phyloP scores from a whole-genome alignment of 1,140 invertebrate genomes.

The Arctopsyche grandis region DNA sequence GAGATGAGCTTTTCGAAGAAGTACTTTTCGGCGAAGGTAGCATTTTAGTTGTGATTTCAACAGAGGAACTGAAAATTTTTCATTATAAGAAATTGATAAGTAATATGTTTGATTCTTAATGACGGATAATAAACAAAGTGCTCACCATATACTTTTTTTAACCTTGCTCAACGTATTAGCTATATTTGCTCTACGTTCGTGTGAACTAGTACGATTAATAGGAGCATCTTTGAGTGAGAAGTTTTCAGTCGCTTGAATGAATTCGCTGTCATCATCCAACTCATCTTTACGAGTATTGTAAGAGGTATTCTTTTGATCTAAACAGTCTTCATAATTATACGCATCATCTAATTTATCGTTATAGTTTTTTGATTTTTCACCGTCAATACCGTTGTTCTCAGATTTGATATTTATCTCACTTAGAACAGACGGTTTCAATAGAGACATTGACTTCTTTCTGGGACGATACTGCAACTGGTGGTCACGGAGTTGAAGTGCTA shows the following conservation, averaged over 20 bases:
- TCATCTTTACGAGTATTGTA: slow-evolving; percentile 39
- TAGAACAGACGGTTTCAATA: slow-evolving; percentile 64
- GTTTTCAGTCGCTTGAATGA: slow-evolving; percentile 52
- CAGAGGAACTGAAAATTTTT: slow-evolving; percentile 13
- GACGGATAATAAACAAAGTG: too few species aligned
- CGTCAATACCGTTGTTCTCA: slow-evolving; percentile 59
- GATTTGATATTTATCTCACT: slow-evolving; percentile 64
- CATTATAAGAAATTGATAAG: not conserved
- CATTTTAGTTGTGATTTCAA: slow-evolving; percentile 26
- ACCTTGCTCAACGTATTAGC: slow-evolving; percentile 62
- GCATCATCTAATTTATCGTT: slow-evolving; percentile 59
- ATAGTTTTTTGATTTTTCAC: slow-evolving; percentile 56
- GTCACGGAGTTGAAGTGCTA: slow-evolving; percentile 64
- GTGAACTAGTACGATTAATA: slow-evolving; percentile 57
- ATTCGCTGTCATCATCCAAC: slow-evolving; percentile 50
- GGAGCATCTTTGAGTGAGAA: slow-evolving; percentile 50
- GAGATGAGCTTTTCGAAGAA: slow-evolving; percentile 37
- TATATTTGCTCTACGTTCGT: slow-evolving; percentile 62
- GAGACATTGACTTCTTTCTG: slow-evolving; percentile 60
- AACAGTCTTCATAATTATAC: slow-evolving; percentile 55
- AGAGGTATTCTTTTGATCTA: slow-evolving; percentile 57
- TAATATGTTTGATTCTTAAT: too few species aligned
- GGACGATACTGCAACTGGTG: slow-evolving; percentile 61
- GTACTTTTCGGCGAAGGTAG: slow-evolving; percentile 49
- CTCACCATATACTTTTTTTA: slow-evolving; percentile 63